A percentile compares a stretch with the other conserved stretches of the same genome.
Conservation (phyloP, 2,888 invertebrate species). For the Drosophila stalkeri region DNA sequence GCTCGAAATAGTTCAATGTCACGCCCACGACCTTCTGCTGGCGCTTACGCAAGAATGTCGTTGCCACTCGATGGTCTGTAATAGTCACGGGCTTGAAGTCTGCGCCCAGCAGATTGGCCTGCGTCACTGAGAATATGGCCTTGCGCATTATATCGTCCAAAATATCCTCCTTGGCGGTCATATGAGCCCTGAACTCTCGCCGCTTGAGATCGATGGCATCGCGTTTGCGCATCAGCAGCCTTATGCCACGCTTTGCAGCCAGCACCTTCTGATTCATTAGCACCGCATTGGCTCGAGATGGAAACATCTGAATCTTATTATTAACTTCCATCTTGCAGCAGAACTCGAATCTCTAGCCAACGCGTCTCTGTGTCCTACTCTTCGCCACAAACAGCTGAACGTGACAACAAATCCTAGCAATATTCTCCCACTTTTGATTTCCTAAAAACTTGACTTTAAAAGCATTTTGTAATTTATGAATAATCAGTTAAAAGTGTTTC, state of each 20-base stretch:
- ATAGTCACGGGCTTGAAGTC: slow-evolving; percentile 71
- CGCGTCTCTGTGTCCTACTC: not conserved
- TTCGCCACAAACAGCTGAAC: not conserved
- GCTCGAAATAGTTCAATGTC: slow-evolving; percentile 61
- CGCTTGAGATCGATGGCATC: slow-evolving; percentile 80
- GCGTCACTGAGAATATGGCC: slow-evolving; percentile 77
- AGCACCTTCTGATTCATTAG: slow-evolving; percentile 67
- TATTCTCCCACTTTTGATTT: not conserved
- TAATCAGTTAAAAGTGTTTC: too few relatives aligned
- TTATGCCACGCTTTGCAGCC: slow-evolving; percentile 73
- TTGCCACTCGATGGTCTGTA: slow-evolving; percentile 44
- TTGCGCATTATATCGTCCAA: slow-evolving; percentile 56
- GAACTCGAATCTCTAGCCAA: too few relatives aligned
- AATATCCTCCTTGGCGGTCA: slow-evolving; percentile 31
- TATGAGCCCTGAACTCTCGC: slow-evolving; percentile 56
- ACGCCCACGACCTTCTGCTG: slow-evolving; percentile 73
- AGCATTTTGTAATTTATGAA: not conserved
- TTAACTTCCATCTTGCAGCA: slow-evolving; percentile 50
- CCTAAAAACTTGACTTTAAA: not conserved
- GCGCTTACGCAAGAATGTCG: slow-evolving; percentile 47
- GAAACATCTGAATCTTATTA: slow-evolving; percentile 70
- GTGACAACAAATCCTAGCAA: not conserved
- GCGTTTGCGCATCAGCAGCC: slow-evolving; percentile 76
- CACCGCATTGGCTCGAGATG: slow-evolving; percentile 79
- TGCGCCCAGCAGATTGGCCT: slow-evolving; percentile 75